Evolutionary conservation across 2,797 vertebrate species (phyloP), one percentile per base, ranked within the genome.

Genomic region (Myiotriccus ornatus): DNA sequence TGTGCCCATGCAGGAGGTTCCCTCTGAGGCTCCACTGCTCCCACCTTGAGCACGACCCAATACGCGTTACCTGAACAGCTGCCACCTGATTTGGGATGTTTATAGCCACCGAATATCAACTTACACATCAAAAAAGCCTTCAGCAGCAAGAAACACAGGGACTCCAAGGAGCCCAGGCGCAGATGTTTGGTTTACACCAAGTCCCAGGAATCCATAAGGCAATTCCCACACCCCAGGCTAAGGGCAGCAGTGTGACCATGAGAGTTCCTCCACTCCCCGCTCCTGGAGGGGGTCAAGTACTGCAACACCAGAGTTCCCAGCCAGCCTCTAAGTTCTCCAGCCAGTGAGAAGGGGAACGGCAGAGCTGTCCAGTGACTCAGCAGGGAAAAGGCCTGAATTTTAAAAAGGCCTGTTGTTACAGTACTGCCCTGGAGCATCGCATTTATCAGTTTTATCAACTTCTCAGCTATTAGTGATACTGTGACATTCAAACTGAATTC

Each of bases 1-100:
- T 7, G 8, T 0, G 30, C 4, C 44, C 69, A 65, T 3, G n/a
- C 2, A 46, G 50, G 5, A 9, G 0, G 0, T 0, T 9, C 73
- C 68, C 28, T 32, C 9, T 0, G 3, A 30, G 63, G 32, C 50
- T 27, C n/a, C 34, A 11, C 2, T 6, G 53, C 64, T 49, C 7
- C 24, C 14, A 24, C 49, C 55, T 16, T 8, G 15, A 52, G 21
- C 4, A 25, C n/a, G 17, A 10, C 6, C 19, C 25, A 14, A 7
- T 0, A 2, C 0, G 2, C 4, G 34, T 14, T 7, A 9, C 67
- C 63, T 8, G 27, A 78, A 7, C 50, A 23, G 53, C 4, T 17
- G 25, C 47, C 47, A 2, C 3, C 2, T 7, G 10, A 11, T n/a
- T 17, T 22, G 22, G 65, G 46, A 4, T 17, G 14, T 1, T n/a